Evolutionary conservation across 2,113 vertebrate genomes (phyloP).

Genomic region (Cheirogaleus medius): DNA sequence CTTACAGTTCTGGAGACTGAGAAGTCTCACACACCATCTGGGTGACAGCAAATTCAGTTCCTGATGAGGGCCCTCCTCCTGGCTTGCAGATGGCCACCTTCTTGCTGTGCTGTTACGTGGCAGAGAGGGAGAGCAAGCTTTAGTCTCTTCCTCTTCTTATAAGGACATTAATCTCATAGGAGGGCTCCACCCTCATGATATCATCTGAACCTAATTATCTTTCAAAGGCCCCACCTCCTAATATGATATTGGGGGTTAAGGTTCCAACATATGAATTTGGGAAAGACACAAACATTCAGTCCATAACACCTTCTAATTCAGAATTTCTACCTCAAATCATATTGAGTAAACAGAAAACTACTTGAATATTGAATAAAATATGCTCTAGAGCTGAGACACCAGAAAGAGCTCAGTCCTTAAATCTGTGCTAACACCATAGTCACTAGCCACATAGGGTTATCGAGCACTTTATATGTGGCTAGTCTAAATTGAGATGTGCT

Average conservation of each 20-base stretch:
- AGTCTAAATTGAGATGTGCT: neutral
- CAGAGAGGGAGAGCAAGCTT: neutral
- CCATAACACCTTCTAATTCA: neutral
- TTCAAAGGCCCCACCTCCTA: neutral
- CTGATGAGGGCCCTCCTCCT: no score
- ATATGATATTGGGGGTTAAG: neutral
- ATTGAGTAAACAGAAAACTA: neutral
- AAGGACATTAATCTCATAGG: neutral
- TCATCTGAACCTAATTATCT: neutral
- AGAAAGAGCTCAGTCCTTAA: neutral
- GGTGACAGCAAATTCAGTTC: neutral
- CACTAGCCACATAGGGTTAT: no score
- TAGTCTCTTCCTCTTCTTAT: neutral
- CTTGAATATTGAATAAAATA: neutral
- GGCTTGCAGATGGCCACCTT: neutral
- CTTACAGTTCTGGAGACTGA: neutral
- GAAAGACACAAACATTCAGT: neutral
- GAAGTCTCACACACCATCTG: neutral
- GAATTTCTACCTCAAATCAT: neutral
- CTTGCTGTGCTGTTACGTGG: neutral
- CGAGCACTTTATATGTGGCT: neutral
- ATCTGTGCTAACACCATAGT: neutral
- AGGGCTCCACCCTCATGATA: neutral
- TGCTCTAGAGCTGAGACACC: neutral
- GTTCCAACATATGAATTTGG: neutral